These are phyloP conservation scores for Apoda limacodes DNA, from an alignment of 2,888 invertebrate species.

Conservation along the genomic window DNA sequence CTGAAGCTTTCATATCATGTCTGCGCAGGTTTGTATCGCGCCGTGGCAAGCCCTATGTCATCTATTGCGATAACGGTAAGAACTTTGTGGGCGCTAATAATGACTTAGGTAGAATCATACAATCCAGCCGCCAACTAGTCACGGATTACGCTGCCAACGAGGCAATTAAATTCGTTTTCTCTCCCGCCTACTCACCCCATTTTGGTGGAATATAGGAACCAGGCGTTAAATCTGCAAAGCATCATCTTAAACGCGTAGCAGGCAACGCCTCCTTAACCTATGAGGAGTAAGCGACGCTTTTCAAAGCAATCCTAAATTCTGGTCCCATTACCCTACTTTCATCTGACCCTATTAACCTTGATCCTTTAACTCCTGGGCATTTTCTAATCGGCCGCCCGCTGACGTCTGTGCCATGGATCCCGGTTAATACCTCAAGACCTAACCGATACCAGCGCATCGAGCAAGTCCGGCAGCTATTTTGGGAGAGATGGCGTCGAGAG, in stretches of 20 bases:
- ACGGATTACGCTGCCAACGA: slow-evolving; percentile 11
- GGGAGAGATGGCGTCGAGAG: slow-evolving; percentile 4
- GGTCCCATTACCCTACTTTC: slow-evolving; percentile 10
- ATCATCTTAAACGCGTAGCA: slow-evolving; percentile 9
- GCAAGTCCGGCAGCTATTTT: slow-evolving; percentile 1
- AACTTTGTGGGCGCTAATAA: slow-evolving; percentile 1
- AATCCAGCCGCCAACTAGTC: slow-evolving; percentile 6
- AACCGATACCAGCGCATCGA: slow-evolving; percentile 1
- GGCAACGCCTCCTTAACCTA: slow-evolving; percentile 12
- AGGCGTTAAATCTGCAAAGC: slow-evolving; percentile 11
- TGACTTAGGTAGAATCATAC: slow-evolving; percentile 14
- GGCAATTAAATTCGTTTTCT: slow-evolving; percentile 16
- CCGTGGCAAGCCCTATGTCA: slow-evolving; percentile 1
- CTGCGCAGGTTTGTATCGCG: not conserved
- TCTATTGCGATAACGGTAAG: not conserved
- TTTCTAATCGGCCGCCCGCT: slow-evolving; percentile 2
- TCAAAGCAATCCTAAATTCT: slow-evolving; percentile 10
- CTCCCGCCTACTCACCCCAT: slow-evolving; percentile 10
- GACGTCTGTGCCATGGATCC: not conserved
- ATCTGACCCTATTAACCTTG: too few species aligned
- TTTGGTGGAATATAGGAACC: slow-evolving; percentile 13
- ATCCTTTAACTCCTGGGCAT: too few species aligned
- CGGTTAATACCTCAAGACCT: too few species aligned
- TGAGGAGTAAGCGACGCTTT: slow-evolving; percentile 10
- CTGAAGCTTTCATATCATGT: not conserved